Conservation (phyloP, 1,140 invertebrate genomes). For the Cydia strobilella region DNA sequence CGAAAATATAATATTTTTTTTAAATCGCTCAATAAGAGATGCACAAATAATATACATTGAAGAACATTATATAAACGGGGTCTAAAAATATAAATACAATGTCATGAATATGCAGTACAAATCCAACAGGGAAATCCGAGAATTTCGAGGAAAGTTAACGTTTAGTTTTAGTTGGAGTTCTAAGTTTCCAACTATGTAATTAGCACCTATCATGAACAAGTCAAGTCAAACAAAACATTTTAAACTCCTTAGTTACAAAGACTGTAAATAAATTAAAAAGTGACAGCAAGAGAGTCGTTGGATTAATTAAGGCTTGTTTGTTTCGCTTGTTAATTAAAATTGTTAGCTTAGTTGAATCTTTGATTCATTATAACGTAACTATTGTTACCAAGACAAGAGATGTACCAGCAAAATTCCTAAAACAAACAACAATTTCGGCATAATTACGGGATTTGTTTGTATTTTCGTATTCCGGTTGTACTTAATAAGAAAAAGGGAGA, state of each 20-base stretch:
- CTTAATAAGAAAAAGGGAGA: neutral
- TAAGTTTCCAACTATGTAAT: neutral
- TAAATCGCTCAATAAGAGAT: no score
- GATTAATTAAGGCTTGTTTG: slow-evolving; percentile 26
- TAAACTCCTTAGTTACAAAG: slow-evolving; percentile 16
- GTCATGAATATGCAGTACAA: neutral
- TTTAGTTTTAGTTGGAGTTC: neutral
- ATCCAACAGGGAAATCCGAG: neutral
- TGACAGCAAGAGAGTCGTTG: neutral
- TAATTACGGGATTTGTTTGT: neutral
- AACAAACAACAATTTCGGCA: neutral
- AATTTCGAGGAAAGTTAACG: neutral
- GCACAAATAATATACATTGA: no score
- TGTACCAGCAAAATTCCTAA: neutral
- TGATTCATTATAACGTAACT: slow-evolving; percentile 10
- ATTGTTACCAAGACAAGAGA: slow-evolving; percentile 8
- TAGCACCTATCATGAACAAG: slow-evolving; percentile 7
- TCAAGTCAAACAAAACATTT: neutral
- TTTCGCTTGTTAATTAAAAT: slow-evolving; percentile 26
- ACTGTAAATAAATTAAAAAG: slow-evolving; percentile 18
- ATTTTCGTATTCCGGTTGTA: neutral
- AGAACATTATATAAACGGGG: no score
- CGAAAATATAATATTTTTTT: no score
- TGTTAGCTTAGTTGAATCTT: slow-evolving; percentile 10
- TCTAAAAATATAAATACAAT: neutral